Evolutionary conservation across 2,888 invertebrate species (phyloP).

Genomic region (Drosophila lutescens): DNA sequence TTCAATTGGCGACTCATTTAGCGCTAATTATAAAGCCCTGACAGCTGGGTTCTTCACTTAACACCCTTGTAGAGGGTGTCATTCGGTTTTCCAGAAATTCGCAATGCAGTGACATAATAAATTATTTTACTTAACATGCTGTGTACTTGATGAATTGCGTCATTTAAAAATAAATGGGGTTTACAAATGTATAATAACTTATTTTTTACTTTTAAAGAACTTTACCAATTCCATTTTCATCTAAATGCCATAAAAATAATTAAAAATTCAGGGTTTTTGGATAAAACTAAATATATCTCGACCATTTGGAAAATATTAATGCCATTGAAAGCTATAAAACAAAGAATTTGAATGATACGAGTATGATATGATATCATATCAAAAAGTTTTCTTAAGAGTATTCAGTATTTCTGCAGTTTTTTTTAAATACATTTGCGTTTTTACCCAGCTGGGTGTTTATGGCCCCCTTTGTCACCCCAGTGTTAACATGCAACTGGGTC

Average conservation of each 20-base stretch:
- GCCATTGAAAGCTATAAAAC: too few relatives aligned
- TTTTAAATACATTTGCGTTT: constrained; percentile 37
- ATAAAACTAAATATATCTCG: too few relatives aligned
- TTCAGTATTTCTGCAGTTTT: constrained; percentile 1
- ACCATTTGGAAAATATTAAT: too few relatives aligned
- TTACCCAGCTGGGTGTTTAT: constrained; percentile 12
- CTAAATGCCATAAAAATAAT: too few relatives aligned
- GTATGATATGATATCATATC: too few relatives aligned
- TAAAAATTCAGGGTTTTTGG: too few relatives aligned
- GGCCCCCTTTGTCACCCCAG: background rate
- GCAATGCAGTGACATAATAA: constrained; percentile 1
- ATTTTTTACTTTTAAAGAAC: too few relatives aligned
- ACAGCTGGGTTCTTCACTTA: constrained; percentile 9
- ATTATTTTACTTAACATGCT: background rate
- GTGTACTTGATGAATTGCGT: too few relatives aligned
- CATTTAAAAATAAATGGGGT: background rate
- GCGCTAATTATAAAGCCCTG: constrained; percentile 56
- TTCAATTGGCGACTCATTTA: constrained; percentile 64
- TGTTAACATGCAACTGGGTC: constrained; percentile 42
- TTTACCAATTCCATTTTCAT: too few relatives aligned
- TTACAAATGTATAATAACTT: too few relatives aligned
- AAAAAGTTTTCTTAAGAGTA: background rate
- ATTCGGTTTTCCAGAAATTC: background rate
- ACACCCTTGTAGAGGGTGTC: constrained; percentile 6
- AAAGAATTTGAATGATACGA: too few relatives aligned